Evolutionary conservation across 2,888 invertebrate species (phyloP).

Genomic region (Therioaphis trifolii): DNA sequence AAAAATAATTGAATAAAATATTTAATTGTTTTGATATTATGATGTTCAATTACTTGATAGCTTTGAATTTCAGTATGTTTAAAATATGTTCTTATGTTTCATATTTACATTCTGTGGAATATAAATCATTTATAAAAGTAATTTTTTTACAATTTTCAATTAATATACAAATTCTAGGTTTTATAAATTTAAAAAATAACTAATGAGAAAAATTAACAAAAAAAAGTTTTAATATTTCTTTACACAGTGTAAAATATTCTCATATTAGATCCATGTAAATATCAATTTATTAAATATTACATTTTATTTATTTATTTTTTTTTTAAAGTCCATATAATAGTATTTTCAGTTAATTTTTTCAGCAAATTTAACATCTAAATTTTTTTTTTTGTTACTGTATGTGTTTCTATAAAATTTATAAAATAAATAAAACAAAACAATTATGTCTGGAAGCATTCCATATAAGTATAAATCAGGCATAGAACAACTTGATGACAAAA

Average conservation of each 20-base stretch:
- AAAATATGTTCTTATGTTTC: too few species aligned
- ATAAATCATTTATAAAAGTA: too few species aligned
- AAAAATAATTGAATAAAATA: too few species aligned
- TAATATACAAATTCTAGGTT: background rate
- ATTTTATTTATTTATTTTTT: background rate
- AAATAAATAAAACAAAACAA: constrained; percentile 78
- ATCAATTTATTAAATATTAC: too few species aligned
- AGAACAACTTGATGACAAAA: constrained; percentile 40
- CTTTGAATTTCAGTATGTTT: too few species aligned
- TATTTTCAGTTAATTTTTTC: constrained; percentile 48
- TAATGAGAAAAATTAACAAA: background rate
- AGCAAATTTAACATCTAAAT: constrained; percentile 5
- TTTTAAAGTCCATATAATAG: background rate
- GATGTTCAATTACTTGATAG: too few species aligned
- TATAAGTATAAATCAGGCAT: constrained; percentile 54
- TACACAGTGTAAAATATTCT: too few species aligned
- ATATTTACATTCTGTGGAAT: too few species aligned
- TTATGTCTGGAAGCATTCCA: constrained; percentile 72
- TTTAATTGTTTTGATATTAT: too few species aligned
- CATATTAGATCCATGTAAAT: too few species aligned
- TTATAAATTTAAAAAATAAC: background rate
- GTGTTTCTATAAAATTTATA: constrained; percentile 76
- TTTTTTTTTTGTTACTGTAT: constrained; percentile 68
- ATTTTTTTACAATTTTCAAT: too few species aligned
- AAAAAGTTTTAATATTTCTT: background rate